These are phyloP conservation scores for Limnephilus marmoratus DNA, from an alignment of 2,888 invertebrate genomes.

Conservation along the genomic window DNA sequence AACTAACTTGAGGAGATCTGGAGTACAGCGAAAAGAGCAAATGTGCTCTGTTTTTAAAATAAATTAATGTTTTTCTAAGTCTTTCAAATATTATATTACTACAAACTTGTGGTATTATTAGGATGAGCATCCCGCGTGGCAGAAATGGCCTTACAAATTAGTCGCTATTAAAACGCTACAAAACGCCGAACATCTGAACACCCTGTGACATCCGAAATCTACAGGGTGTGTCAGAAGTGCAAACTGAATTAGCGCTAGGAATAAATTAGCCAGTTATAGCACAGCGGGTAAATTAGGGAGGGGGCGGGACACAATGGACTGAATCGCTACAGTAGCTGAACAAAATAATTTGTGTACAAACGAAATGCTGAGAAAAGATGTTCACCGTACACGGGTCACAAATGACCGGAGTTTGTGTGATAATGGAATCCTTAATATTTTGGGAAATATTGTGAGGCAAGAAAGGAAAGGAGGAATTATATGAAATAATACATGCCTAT, in stretches of 20 bases:
- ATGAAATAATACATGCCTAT: no score
- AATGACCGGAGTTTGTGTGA: no score
- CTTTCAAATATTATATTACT: background rate
- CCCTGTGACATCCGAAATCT: slow-evolving; percentile 31
- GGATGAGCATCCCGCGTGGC: background rate
- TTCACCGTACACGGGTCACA: no score
- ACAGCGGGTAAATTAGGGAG: background rate
- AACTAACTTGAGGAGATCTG: no score
- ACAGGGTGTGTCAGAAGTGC: slow-evolving; percentile 39
- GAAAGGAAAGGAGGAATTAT: no score
- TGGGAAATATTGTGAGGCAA: no score
- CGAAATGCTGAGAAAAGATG: no score
- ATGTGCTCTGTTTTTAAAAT: no score
- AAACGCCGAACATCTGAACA: background rate
- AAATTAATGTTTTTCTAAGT: no score
- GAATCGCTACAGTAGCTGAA: background rate
- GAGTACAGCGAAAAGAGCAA: no score
- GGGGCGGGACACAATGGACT: background rate
- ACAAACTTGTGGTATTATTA: background rate
- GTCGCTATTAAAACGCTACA: slow-evolving; percentile 5
- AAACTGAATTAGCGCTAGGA: slow-evolving; percentile 32
- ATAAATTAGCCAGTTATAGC: slow-evolving; percentile 20
- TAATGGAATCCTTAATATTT: no score
- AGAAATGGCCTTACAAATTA: slow-evolving; percentile 15
- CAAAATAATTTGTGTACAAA: background rate